Evolutionary conservation across 2,113 vertebrate species (phyloP), one percentile per base, ranked within the genome.

Genomic region (Daubentonia madagascariensis): DNA sequence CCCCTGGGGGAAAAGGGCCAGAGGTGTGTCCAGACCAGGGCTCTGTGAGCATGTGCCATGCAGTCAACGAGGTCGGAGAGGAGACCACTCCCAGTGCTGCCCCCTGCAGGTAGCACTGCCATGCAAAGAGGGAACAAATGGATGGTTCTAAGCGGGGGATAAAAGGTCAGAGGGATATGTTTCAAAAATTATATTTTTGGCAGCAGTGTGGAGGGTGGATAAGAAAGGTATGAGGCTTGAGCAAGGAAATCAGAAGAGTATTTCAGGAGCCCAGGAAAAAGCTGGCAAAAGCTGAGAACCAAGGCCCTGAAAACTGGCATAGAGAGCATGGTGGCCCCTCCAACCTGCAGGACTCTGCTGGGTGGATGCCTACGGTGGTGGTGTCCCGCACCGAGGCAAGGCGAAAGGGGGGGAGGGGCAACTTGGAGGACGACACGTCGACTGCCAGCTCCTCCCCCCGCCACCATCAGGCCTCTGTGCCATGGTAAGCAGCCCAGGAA

Each of bases 401-500:
- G 28, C 7, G 2, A 43, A 1, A 4, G 37, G 23, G 40, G 16
- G 12, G 8, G 0, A 43, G 32, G 32, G 13, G 28, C 9, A 2
- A 6, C 14, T 45, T 5, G 28, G 57, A 72, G 52, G 16, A 45
- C 30, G 0, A 35, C n/a, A 52, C 2, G 14, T 7, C 57, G 23
- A 13, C 1, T 14, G 0, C 8, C 7, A 57, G 54, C 20, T 57
- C 54, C 54, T 57, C 1, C 20, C 54, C 20, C 20, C 0, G 1
- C 4, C 14, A 20, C 6, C 3, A 4, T 7, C 40, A 1, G 6
- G 11, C 25, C 20, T 20, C 14, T 3, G 13, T 8, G 63, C 43
- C 45, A 16, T 2, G 14, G 1, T 9, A 23, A 28, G 48, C 50
- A 9, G 0, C 20, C 5, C 1, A 1, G 1, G 23, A 1, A 16